Evolutionary conservation across 2,888 invertebrate genomes (phyloP).

Genomic region (Pachycephus smyrnensis): DNA sequence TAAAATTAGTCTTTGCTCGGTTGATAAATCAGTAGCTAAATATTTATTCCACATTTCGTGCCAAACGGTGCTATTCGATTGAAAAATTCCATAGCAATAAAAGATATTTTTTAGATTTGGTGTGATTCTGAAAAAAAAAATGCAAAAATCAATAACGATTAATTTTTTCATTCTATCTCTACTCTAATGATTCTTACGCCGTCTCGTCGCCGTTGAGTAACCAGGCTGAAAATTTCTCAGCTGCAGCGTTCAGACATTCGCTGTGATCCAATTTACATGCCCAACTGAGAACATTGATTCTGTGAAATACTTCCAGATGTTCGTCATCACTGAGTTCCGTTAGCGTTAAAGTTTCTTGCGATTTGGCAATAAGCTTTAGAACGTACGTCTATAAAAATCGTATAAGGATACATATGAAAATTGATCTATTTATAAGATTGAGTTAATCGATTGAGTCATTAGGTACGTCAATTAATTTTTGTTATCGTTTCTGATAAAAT

Average conservation of each 20-base stretch:
- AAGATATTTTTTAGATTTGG: slow-evolving; percentile 75
- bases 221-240: slow-evolving; percentile 27
- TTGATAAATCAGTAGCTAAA: slow-evolving; percentile 72
- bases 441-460: background rate
- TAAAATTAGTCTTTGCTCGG: slow-evolving; percentile 73
- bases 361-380: slow-evolving; percentile 1
- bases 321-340: slow-evolving; percentile 64
- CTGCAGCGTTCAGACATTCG: slow-evolving; percentile 71
- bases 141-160: background rate
- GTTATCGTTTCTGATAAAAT: background rate
- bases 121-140: slow-evolving; percentile 70
- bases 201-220: slow-evolving; percentile 2
- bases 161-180: too few species aligned
- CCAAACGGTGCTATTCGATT: slow-evolving; percentile 78
- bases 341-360: slow-evolving; percentile 4
- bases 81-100: slow-evolving; percentile 75
- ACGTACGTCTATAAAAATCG: slow-evolving; percentile 8
- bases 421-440: background rate
- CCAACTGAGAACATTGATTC: slow-evolving; percentile 72
- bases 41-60: slow-evolving; percentile 77
- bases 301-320: slow-evolving; percentile 72
- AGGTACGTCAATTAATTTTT: background rate
- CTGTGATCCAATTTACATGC: slow-evolving; percentile 75
- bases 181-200: slow-evolving; percentile 10
- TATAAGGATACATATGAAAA: background rate